Conservation (phyloP, 2,113 vertebrate species). For the Ameiurus melas region DNA sequence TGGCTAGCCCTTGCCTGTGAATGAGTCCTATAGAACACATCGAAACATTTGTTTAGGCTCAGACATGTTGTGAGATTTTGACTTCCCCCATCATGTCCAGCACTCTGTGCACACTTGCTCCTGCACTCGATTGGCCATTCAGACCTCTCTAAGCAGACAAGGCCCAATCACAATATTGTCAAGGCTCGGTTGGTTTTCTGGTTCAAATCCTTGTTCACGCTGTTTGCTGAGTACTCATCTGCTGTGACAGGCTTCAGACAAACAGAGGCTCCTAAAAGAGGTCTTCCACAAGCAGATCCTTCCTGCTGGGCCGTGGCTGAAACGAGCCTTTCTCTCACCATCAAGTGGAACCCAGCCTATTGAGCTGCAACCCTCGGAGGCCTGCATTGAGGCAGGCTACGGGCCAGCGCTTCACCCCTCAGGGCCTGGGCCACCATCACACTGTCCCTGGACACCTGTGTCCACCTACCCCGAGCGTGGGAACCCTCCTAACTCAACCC, state of each 20-base stretch:
- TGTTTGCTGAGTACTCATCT: conserved; percentile 98
- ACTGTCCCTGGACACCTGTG: conserved; percentile 79
- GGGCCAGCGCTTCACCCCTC: conserved; percentile 86
- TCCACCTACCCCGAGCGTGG: conserved; percentile 77
- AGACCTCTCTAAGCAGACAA: conserved; percentile 81
- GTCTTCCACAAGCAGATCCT: conserved; percentile 91
- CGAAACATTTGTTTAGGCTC: conserved; percentile 44
- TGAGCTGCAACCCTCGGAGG: conserved; percentile 89
- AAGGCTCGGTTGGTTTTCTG: conserved; percentile 92
- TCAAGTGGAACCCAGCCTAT: conserved; percentile 94
- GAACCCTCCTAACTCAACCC: conserved; percentile 55
- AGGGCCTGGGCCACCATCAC: conserved; percentile 85
- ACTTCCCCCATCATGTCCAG: conserved; percentile 57
- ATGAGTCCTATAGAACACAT: conserved; percentile 18
- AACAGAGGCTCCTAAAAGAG: conserved; percentile 92
- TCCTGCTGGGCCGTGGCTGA: conserved; percentile 91
- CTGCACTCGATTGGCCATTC: conserved; percentile 79
- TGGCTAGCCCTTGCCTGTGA: conserved; percentile 23
- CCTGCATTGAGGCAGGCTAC: conserved; percentile 89
- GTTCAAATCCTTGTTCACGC: conserved; percentile 99
- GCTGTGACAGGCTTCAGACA: conserved; percentile 95
- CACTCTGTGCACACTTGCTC: conserved; percentile 72
- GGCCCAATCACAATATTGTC: conserved; percentile 87
- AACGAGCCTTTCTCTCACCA: conserved; percentile 91
- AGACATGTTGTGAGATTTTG: conserved; percentile 52